Percentiles rank a stretch among this genome's conserved stretches.
Evolutionary conservation across 2,888 invertebrate species (phyloP).

Genomic region (Cheilosia scutellata): DNA sequence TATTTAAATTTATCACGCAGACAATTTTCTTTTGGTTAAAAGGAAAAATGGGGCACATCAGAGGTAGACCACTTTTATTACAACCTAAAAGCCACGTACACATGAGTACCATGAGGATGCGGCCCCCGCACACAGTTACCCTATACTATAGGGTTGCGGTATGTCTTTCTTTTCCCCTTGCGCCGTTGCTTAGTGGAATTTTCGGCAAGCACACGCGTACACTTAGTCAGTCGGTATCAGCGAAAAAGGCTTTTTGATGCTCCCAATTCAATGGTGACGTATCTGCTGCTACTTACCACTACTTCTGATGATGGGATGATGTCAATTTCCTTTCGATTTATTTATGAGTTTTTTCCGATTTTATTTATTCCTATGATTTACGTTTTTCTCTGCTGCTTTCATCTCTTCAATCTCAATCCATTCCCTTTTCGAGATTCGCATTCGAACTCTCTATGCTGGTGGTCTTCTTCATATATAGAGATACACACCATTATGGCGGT

Average conservation of each 20-base stretch:
- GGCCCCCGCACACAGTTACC: neutral
- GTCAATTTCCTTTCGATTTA: slow-evolving; percentile 78
- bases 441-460: slow-evolving; percentile 12
- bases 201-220: slow-evolving; percentile 11
- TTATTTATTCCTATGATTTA: slow-evolving; percentile 77
- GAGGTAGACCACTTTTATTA: slow-evolving; percentile 38
- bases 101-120: slow-evolving; percentile 10
- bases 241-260: slow-evolving; percentile 5
- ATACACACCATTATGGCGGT: slow-evolving; percentile 44
- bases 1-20: slow-evolving; percentile 64
- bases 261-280: neutral
- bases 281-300: slow-evolving; percentile 11
- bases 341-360: slow-evolving; percentile 79
- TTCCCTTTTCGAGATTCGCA: no score
- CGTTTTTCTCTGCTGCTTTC: slow-evolving; percentile 32
- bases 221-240: neutral
- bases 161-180: neutral
- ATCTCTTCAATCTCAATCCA: slow-evolving; percentile 34
- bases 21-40: slow-evolving; percentile 53
- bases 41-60: slow-evolving; percentile 48
- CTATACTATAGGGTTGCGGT: neutral
- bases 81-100: slow-evolving; percentile 43
- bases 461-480: slow-evolving; percentile 18
- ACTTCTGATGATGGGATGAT: slow-evolving; percentile 60
- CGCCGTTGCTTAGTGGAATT: neutral